phyloP scores from a whole-genome alignment of 2,888 invertebrate genomes.

The Agrotis puta region DNA sequence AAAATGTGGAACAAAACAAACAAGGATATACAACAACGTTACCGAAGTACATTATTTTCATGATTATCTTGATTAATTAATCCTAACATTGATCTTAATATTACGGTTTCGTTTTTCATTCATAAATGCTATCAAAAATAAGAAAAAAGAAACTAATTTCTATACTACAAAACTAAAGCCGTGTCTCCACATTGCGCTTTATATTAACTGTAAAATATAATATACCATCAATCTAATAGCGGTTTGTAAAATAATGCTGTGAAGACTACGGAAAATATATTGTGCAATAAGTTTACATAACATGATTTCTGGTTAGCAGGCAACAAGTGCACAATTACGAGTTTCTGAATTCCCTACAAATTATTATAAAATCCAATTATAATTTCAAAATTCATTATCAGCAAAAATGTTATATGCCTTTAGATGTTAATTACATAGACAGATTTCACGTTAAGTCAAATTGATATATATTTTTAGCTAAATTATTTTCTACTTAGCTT shows the following conservation, averaged over 20 bases:
- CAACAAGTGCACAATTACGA: constrained; percentile 7
- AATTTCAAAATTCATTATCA: neutral
- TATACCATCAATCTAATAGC: constrained; percentile 1
- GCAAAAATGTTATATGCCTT: constrained; percentile 15
- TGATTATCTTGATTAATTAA: constrained; percentile 61
- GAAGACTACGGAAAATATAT: constrained; percentile 40
- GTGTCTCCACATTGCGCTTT: constrained; percentile 24
- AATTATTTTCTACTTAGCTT: constrained; percentile 14
- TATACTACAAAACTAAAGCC: constrained; percentile 45
- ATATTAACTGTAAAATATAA: constrained; percentile 17
- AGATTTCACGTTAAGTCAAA: neutral
- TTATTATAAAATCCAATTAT: constrained; percentile 1
- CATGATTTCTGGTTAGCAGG: constrained; percentile 1
- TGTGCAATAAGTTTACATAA: constrained; percentile 47
- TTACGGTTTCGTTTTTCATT: constrained; percentile 63
- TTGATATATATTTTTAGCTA: neutral
- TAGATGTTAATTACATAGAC: constrained; percentile 10
- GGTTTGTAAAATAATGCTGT: constrained; percentile 22
- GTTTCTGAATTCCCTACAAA: constrained; percentile 22
- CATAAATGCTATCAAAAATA: constrained; percentile 71
- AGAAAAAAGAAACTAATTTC: constrained; percentile 53
- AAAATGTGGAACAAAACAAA: constrained; percentile 70
- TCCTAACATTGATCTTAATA: constrained; percentile 59
- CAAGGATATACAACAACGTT: constrained; percentile 68
- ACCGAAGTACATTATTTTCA: constrained; percentile 55